Evolutionary conservation across 2,888 invertebrate species (phyloP).

Genomic region (Desoria tigrina): DNA sequence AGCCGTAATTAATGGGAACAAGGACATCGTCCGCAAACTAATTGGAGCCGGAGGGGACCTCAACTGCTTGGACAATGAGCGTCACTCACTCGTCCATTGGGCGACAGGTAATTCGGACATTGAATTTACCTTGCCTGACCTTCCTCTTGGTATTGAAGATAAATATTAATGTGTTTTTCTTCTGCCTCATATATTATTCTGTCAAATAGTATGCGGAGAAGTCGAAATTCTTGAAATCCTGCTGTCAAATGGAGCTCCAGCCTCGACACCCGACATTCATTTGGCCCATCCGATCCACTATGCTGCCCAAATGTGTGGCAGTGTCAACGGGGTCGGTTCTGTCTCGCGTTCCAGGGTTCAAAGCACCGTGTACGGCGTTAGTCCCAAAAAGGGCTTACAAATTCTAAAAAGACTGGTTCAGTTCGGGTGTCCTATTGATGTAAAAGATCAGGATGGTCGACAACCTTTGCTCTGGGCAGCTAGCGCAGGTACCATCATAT

Average conservation of each 20-base stretch:
- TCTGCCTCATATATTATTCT: constrained; percentile 5
- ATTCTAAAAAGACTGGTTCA: constrained; percentile 76
- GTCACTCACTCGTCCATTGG: constrained; percentile 96
- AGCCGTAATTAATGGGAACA: constrained; percentile 90
- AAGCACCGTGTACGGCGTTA: constrained; percentile 46
- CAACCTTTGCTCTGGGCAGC: constrained; percentile 97
- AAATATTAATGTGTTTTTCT: no score
- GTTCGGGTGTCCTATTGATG: constrained; percentile 77
- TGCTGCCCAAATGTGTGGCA: constrained; percentile 95
- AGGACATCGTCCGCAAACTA: constrained; percentile 79
- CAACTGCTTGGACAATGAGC: constrained; percentile 86
- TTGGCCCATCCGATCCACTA: constrained; percentile 95
- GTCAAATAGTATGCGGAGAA: constrained; percentile 81
- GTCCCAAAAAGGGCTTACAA: constrained; percentile 61
- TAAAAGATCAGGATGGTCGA: constrained; percentile 86
- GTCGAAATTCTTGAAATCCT: constrained; percentile 83
- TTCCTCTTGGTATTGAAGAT: no score
- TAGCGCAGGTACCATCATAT: constrained; percentile 73
- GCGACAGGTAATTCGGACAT: constrained; percentile 92
- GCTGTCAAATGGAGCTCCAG: constrained; percentile 77
- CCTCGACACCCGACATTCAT: constrained; percentile 86
- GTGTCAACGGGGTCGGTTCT: constrained; percentile 68
- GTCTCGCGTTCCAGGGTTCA: constrained; percentile 57
- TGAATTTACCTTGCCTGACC: no score
- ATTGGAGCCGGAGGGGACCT: constrained; percentile 86